phyloP scores from a whole-genome alignment of 2,797 vertebrate species.

The Serranus cabrilla region DNA sequence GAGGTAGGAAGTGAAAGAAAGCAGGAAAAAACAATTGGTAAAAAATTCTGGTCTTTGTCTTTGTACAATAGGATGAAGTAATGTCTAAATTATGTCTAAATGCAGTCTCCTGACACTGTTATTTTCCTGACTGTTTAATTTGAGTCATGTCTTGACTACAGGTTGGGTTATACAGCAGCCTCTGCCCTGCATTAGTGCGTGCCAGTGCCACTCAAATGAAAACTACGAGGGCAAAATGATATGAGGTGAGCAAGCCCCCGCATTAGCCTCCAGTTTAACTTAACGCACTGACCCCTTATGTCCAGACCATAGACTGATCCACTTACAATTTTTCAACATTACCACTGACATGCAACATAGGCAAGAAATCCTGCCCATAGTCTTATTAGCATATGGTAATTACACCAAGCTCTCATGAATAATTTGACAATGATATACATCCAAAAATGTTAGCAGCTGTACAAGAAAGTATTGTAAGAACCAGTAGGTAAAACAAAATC shows the following conservation, averaged over 20 bases:
- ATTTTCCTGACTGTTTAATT: too few relatives aligned
- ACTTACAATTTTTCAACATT: not conserved
- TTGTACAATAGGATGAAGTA: too few relatives aligned
- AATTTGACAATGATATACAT: constrained; percentile 31
- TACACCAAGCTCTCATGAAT: constrained; percentile 18
- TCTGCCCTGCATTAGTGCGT: not conserved
- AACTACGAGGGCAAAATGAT: not conserved
- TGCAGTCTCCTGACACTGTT: too few relatives aligned
- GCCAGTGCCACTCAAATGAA: not conserved
- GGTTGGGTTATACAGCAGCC: too few relatives aligned
- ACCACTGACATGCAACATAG: not conserved
- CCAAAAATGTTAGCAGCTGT: not conserved
- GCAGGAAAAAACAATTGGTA: too few relatives aligned
- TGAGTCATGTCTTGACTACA: too few relatives aligned
- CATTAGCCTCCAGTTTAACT: not conserved
- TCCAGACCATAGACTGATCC: not conserved
- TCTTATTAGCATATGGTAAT: constrained; percentile 27
- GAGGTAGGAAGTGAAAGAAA: too few relatives aligned
- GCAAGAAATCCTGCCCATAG: constrained; percentile 6
- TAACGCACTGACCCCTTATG: not conserved
- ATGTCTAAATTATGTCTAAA: too few relatives aligned
- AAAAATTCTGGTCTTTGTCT: too few relatives aligned
- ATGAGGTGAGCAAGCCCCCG: not conserved
- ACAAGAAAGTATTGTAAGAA: not conserved
- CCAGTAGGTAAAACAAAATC: not conserved